Percentiles rank a stretch among this genome's conserved stretches.
phyloP scores from a whole-genome alignment of 1,140 invertebrate species.

The Nephotettix cincticeps region DNA sequence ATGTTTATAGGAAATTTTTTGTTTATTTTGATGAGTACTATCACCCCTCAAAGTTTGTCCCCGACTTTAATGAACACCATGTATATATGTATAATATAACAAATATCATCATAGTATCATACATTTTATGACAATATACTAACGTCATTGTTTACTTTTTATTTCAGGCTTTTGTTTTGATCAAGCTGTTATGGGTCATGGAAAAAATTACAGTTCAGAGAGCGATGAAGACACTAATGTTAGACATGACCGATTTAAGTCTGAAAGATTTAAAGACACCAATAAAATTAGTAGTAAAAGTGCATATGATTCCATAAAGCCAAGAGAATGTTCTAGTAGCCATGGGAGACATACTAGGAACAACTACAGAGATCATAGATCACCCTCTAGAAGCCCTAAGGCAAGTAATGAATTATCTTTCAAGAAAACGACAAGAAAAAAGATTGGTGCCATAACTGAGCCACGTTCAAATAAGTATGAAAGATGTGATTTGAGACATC shows the following conservation, averaged over 20 bases:
- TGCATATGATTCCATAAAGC: background rate
- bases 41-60: too few species aligned
- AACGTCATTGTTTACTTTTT: too few species aligned
- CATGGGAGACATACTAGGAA: background rate
- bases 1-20: too few species aligned
- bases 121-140: too few species aligned
- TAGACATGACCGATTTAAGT: conserved; percentile 8
- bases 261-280: conserved; percentile 19
- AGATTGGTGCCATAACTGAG: background rate
- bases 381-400: background rate
- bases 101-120: too few species aligned
- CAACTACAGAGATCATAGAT: conserved; percentile 1
- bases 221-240: background rate
- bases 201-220: background rate
- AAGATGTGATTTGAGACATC: background rate
- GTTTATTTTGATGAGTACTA: too few species aligned
- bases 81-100: too few species aligned
- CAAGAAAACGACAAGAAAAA: background rate
- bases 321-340: background rate
- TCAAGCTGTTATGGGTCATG: too few species aligned
- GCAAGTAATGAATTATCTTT: background rate
- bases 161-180: too few species aligned
- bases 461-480: background rate
- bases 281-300: conserved; percentile 3
- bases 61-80: too few species aligned